Base-by-base conservation (phyloP, 1,140 invertebrate genomes). In the Probaryconus sp. region DNA sequence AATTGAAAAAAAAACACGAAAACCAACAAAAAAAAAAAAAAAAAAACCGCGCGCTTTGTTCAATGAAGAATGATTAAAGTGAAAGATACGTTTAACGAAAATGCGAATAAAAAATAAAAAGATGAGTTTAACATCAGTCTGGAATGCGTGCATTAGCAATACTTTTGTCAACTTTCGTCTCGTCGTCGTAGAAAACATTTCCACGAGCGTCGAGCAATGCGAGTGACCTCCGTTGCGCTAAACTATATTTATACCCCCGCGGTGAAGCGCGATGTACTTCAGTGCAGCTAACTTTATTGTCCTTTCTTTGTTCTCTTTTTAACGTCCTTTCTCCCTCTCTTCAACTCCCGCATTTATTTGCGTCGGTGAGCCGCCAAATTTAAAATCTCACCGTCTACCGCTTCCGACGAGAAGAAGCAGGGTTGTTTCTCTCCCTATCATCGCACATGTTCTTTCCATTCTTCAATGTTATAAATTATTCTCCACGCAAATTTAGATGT, bases 161-260 rank as follows among this genome's bases (percentile, higher is more conserved):
- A 65, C 51, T 75, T 64, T 76, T 50, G 73, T 63, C 31, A 70
- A 53, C 40, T n/a, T n/a, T 13, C 26, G 14, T 5, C 38, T 51
- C 42, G 38, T 13, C 51, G 37, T 31, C 24, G 75, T 48, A 79
- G 76, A 77, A 73, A 80, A 79, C 72, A 67, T 80, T 78, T 78
- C 58, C 63, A 74, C 68, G 45, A 75, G 64, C 55, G 77, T 50
- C 80, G 75, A 74, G 80, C 73, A 79, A 81, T 83, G 83, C 81
- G 82, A 83, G 78, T 83, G 83, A 83, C 81, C 81, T 84, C 83
- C 79, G 83, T 84, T 80, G 65, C 71, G 72, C 69, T 80, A 81
- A 79, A 83, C 83, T 85, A 85, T 83, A 85, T 85, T 85, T 85
- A 83, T 83, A 76, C 50, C 73, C 80, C 65, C 77, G 70, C 56